Percentiles rank a stretch among this genome's conserved stretches.
phyloP scores from a whole-genome alignment of 2,113 vertebrate species.

The Eclectus roratus region DNA sequence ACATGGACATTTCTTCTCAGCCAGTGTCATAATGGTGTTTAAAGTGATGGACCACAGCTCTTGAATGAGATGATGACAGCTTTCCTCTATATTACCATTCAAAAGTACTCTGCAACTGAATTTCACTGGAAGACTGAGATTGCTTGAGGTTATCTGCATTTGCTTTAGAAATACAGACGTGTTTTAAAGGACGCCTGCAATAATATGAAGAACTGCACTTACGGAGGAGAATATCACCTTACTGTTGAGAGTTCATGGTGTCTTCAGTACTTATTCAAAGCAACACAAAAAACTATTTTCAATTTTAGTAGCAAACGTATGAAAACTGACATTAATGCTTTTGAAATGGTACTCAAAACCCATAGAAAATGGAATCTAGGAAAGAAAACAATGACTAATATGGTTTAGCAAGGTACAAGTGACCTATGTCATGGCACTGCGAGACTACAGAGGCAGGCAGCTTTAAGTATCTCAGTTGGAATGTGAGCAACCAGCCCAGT shows the following conservation, averaged over 20 bases:
- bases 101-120: background rate
- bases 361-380: background rate
- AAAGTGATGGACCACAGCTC: background rate
- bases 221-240: background rate
- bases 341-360: background rate
- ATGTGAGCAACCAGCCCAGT: background rate
- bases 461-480: rapidly evolving
- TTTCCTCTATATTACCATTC: background rate
- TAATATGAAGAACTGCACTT: background rate
- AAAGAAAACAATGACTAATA: background rate
- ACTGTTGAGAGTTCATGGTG: background rate
- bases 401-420: background rate
- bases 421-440: background rate
- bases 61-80: background rate
- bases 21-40: background rate
- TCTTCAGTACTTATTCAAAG: background rate
- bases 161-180: background rate
- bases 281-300: background rate
- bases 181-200: background rate
- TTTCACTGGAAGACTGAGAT: background rate
- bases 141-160: background rate
- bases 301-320: background rate
- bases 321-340: background rate
- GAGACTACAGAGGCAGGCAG: background rate
- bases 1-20: background rate